Evolutionary conservation across 1,140 invertebrate species (phyloP).

Genomic region (Hestina assimilis): DNA sequence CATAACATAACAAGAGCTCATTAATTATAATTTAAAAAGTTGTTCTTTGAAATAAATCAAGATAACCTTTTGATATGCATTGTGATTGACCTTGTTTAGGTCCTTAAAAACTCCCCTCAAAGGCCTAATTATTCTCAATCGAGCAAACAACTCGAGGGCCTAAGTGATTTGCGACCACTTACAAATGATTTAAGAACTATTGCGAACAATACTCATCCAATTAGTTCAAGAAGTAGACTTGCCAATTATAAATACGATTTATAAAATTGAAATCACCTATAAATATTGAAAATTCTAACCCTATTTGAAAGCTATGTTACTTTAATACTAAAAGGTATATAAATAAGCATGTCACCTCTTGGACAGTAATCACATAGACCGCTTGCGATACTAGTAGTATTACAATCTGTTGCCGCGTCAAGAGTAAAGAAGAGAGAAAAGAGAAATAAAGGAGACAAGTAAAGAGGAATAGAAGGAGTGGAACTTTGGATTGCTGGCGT

Average conservation of each 20-base stretch:
- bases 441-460: no score
- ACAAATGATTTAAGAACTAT: constrained; percentile 30
- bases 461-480: no score
- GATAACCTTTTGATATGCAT: constrained; percentile 11
- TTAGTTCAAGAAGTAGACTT: constrained; percentile 22
- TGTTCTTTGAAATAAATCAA: constrained; percentile 12
- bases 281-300: no score
- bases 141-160: constrained; percentile 25
- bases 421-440: no score
- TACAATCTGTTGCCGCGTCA: no score
- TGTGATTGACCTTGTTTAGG: constrained; percentile 14
- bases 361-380: no score
- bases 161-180: constrained; percentile 25
- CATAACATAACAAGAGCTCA: background rate
- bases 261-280: background rate
- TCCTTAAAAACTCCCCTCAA: constrained; percentile 19
- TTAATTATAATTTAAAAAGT: background rate
- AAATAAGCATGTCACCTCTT: no score
- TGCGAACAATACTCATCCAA: constrained; percentile 25
- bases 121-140: constrained; percentile 26
- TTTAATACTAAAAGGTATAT: no score
- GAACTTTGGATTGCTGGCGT: no score
- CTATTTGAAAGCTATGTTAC: no score
- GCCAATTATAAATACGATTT: constrained; percentile 18
- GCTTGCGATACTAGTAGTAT: no score